Evolutionary conservation across 2,888 invertebrate species (phyloP), one percentile per base, ranked within the genome.

Genomic region (Chaitophorus viminalis): DNA sequence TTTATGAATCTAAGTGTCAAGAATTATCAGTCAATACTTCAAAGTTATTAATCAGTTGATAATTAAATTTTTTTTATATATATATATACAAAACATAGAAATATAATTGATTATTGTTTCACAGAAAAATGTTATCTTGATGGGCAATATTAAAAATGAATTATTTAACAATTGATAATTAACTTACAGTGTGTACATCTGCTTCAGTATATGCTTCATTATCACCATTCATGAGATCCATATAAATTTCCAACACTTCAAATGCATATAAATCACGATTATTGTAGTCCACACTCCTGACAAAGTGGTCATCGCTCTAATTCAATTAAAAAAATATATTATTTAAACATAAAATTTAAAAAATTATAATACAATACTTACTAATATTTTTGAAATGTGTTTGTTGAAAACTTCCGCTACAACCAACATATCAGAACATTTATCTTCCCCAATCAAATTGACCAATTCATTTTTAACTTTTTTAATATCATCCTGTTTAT

Each of bases 391-490:
- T 21, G 93, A 92, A 90, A 94, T 93, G 90, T 94, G 93, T 91
- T 93, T 92, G 89, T 94, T 93, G 21, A 93, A 90, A 75, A 94
- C 94, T 91, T 94, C 94, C 6, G 93, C 93, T 54, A 94, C 90
- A 21, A 93, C 92, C 77, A 93, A 52, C 25, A 72, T 75, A 3
- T 89, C 90, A 14, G 91, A 90, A 90, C 93, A 90, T 90, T 89
- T 82, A 77, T 91, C 91, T 89, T 91, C 91, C 65, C 91, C 91
- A 25, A 93, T 91, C 81, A 92, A 90, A 89, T 92, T 91, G 33
- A 92, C 90, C 72, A 93, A 90, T 89, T 92, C 92, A 89, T 92
- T 92, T 90, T 93, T 93, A 77, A 94, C 91, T 90, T 92, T 92
- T n/a, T 91, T 91, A 39, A 94, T 92, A 78, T 92, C 92, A 82